A percentile compares a stretch with the other conserved stretches of the same genome.
These are phyloP conservation scores for Poecilia gillii DNA, from an alignment of 2,797 vertebrate genomes.

Conservation along the genomic window DNA sequence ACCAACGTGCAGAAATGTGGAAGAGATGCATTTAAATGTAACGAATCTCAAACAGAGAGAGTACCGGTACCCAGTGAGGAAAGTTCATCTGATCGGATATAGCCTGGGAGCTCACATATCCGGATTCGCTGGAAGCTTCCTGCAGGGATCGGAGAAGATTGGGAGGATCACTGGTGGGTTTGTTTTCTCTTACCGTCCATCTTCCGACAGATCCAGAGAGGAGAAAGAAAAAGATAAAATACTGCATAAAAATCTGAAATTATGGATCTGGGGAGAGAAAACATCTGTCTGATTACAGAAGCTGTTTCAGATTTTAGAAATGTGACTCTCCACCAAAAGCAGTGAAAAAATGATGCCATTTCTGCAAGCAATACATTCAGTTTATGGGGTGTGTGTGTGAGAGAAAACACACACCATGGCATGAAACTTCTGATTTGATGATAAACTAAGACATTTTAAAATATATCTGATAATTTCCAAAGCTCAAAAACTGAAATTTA, in stretches of 20 bases:
- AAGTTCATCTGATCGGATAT: slow-evolving; percentile 93
- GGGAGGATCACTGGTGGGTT: slow-evolving; percentile 92
- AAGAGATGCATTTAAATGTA: neutral
- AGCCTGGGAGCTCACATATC: slow-evolving; percentile 96
- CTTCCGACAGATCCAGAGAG: neutral
- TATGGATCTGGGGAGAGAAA: neutral
- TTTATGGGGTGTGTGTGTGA: neutral
- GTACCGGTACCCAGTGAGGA: slow-evolving; percentile 80
- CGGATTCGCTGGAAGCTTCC: slow-evolving; percentile 91
- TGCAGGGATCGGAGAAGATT: slow-evolving; percentile 83
- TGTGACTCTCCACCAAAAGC: neutral
- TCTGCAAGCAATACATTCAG: neutral
- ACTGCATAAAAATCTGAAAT: neutral
- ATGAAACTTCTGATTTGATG: neutral
- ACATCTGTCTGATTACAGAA: neutral
- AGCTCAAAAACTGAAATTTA: neutral
- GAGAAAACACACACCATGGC: neutral
- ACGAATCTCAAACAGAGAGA: slow-evolving; percentile 77
- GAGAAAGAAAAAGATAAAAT: neutral
- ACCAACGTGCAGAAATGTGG: neutral
- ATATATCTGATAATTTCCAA: neutral
- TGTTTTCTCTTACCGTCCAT: neutral
- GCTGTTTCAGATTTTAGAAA: neutral
- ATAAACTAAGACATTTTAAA: neutral
- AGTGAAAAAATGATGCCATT: neutral